Conservation (phyloP, 2,113 vertebrate genomes). For the Catharus bicknelli region DNA sequence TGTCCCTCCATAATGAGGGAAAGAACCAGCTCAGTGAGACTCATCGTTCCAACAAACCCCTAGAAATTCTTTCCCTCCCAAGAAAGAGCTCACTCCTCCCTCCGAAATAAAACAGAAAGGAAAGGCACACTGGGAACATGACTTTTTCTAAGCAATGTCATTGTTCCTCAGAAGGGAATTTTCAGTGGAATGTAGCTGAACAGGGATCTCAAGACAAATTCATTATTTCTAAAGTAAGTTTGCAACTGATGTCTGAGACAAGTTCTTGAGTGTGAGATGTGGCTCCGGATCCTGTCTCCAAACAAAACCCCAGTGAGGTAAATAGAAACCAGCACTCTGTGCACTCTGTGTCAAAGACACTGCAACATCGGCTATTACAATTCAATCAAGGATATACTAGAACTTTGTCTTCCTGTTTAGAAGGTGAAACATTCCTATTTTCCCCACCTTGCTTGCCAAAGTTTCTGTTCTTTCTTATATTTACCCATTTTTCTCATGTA, state of each 20-base stretch:
- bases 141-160: not conserved
- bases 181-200: not conserved
- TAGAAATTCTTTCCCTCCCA: not conserved
- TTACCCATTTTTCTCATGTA: not conserved
- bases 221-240: not conserved
- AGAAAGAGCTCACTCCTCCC: not conserved
- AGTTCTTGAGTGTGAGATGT: not conserved
- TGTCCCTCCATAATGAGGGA: fast-evolving
- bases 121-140: not conserved
- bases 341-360: not conserved
- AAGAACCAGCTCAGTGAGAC: not conserved
- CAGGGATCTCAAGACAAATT: not conserved
- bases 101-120: not conserved
- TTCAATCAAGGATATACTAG: not conserved
- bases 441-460: not conserved
- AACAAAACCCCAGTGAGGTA: not conserved
- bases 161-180: not conserved
- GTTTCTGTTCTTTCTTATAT: not conserved
- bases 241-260: not conserved
- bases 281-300: not conserved
- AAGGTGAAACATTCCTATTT: fast-evolving
- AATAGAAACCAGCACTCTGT: not conserved
- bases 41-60: not conserved
- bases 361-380: not conserved
- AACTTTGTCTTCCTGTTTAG: not conserved